Evolutionary conservation across 1,140 invertebrate species (phyloP), one percentile per base, ranked within the genome.

Genomic region (Aphis gossypii): DNA sequence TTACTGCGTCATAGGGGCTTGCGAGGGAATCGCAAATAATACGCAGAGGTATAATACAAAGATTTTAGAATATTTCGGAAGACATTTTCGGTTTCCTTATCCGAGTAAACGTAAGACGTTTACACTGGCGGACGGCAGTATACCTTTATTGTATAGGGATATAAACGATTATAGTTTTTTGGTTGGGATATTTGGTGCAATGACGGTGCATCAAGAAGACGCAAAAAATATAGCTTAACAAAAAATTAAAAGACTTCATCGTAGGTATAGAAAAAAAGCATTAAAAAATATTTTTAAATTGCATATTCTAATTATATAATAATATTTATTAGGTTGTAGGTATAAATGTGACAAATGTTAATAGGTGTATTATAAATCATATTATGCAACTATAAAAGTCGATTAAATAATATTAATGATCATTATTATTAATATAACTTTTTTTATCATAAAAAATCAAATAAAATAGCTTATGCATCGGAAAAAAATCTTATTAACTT

Each of bases 41-140:
- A n/a, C 60, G 30, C 14, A 30, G n/a, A 20, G 60, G 30, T n/a
- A n/a, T 18, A 41, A n/a, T 18, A 41, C 35, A 88, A 88, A 20
- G 87, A n/a, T 54, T 88, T 88, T 88, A 14, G n/a, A 87, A 87
- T 86, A 83, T 84, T 86, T 86, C 83, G 7, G 46, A 8, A 48
- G 86, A 87, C 46, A 87, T 87, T 87, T 87, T 48, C 48, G 30
- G 48, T 87, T 46, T 35, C 44, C 21, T 20, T 48, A 44, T 14
- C 23, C 23, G 9, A 68, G 30, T 30, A 30, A 25, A 9, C 56
- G n/a, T n/a, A 6, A 76, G n/a, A 76, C 14, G 30, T 35, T 76
- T n/a, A n/a, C 18, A 14, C 30, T 4, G 11, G 60, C 6, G 60
- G 30, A 11, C 4, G 3, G 60, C 18, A 30, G 30, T 76, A 35